These are phyloP conservation scores for Philotrypesis tridentata DNA, from an alignment of 1,140 invertebrate species.

Conservation along the genomic window DNA sequence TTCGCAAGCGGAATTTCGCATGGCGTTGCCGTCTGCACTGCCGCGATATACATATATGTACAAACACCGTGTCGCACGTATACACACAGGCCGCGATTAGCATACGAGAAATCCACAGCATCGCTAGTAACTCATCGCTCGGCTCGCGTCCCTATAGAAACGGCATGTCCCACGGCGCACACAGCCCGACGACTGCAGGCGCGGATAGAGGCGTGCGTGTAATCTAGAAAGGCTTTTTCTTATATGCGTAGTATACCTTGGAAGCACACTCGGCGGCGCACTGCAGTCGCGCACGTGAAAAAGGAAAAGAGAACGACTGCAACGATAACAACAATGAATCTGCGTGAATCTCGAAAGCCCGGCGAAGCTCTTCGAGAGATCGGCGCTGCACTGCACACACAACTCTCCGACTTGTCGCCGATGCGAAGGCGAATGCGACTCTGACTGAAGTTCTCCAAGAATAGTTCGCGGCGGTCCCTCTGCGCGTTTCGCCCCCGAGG, in stretches of 20 bases:
- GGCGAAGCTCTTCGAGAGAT: neutral
- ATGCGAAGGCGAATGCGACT: slow-evolving; percentile 65
- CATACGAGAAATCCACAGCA: too few species aligned
- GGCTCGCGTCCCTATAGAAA: too few species aligned
- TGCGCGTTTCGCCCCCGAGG: slow-evolving; percentile 64
- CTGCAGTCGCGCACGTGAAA: neutral
- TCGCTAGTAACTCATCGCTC: too few species aligned
- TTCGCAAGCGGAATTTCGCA: too few species aligned
- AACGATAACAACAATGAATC: neutral
- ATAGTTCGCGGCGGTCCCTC: slow-evolving; percentile 68
- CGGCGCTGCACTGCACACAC: slow-evolving; percentile 4
- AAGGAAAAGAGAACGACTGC: neutral
- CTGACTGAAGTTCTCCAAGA: slow-evolving; percentile 72
- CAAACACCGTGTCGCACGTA: too few species aligned
- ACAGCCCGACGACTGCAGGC: too few species aligned
- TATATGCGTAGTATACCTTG: neutral
- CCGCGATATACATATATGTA: too few species aligned
- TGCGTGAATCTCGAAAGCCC: neutral
- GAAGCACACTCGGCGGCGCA: neutral
- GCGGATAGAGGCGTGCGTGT: too few species aligned
- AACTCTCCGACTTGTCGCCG: slow-evolving; percentile 53
- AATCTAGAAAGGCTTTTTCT: neutral
- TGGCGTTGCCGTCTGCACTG: too few species aligned
- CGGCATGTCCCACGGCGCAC: too few species aligned
- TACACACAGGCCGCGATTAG: neutral